Conservation (phyloP, 2,113 vertebrate species). For the Dicaeum eximium region DNA sequence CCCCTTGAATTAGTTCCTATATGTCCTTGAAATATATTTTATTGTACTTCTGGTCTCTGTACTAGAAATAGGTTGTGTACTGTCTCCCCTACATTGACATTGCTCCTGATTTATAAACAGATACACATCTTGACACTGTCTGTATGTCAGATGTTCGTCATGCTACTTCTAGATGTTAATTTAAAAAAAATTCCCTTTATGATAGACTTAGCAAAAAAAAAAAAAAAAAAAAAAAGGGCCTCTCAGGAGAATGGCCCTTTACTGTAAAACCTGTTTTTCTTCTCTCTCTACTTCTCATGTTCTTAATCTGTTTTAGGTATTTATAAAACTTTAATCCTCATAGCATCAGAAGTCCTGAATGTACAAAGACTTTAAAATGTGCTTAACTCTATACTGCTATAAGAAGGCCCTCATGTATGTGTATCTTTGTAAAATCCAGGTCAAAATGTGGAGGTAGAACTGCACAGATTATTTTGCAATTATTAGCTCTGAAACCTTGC, state of each 20-base stretch:
- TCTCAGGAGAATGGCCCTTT: background rate
- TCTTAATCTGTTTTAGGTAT: constrained; percentile 36
- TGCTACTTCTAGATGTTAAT: background rate
- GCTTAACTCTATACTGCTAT: background rate
- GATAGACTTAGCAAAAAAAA: background rate
- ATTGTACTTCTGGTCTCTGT: background rate
- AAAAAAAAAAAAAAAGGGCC: background rate
- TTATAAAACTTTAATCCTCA: constrained; percentile 31
- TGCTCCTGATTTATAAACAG: background rate
- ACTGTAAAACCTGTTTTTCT: background rate
- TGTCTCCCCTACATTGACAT: background rate
- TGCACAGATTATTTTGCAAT: background rate
- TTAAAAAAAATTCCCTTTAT: background rate
- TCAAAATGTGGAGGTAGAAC: background rate
- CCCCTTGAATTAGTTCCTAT: background rate
- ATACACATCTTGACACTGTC: background rate
- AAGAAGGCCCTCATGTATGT: background rate
- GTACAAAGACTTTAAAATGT: background rate
- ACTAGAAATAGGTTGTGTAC: background rate
- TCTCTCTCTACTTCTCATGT: background rate
- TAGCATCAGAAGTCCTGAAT: background rate
- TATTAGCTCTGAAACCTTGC: background rate
- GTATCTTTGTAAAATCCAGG: background rate
- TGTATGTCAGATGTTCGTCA: background rate
- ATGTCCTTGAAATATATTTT: background rate